Evolutionary conservation across 2,113 vertebrate genomes (phyloP).

Genomic region (Charadrius vociferus): DNA sequence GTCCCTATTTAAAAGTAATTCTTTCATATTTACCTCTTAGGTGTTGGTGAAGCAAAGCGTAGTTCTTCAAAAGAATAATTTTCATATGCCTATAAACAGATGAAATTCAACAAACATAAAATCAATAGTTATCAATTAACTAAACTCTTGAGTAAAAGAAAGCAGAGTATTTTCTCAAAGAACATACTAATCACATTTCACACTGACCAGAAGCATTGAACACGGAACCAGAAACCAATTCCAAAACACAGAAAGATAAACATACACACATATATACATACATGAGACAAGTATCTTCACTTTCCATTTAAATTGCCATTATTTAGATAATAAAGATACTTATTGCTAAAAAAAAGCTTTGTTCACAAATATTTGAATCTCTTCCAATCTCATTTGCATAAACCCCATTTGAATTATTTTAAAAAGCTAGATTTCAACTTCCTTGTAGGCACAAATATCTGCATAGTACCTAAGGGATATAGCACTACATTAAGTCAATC

Average conservation of each 20-base stretch:
- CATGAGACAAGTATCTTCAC: not conserved
- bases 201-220: not conserved
- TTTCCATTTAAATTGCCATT: not conserved
- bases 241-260: not conserved
- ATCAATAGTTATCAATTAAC: not conserved
- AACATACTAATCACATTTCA: not conserved
- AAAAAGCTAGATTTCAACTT: not conserved
- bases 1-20: not conserved
- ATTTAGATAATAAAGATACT: not conserved
- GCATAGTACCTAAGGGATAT: not conserved
- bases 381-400: not conserved
- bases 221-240: not conserved
- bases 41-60: conserved; percentile 96
- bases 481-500: not conserved
- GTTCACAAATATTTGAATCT: not conserved
- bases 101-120: not conserved
- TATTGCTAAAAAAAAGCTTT: not conserved
- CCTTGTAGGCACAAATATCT: not conserved
- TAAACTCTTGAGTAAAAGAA: not conserved
- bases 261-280: not conserved
- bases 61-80: conserved; percentile 99
- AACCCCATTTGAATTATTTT: not conserved
- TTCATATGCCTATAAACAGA: conserved; percentile 88
- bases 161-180: not conserved
- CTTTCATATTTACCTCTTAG: conserved; percentile 86